These are phyloP conservation scores for Exocentrus adspersus DNA, from an alignment of 2,888 invertebrate species.

Conservation along the genomic window DNA sequence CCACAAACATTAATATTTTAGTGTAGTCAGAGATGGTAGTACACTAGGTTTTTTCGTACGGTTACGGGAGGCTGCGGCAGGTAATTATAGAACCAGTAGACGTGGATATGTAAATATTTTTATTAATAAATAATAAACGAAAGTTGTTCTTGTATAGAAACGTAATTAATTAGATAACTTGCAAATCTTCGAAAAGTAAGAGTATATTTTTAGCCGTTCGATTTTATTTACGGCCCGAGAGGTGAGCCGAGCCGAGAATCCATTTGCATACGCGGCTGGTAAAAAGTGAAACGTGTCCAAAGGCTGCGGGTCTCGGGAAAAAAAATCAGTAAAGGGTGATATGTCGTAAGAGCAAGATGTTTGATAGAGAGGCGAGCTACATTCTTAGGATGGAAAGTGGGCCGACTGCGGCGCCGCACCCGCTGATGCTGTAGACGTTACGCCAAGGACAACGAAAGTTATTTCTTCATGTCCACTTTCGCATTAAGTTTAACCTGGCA, in stretches of 20 bases:
- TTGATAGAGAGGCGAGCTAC: constrained; percentile 43
- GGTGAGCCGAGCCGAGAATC: constrained; percentile 10
- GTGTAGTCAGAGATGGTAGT: too few species aligned
- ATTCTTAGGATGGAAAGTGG: constrained; percentile 44
- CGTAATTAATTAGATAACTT: constrained; percentile 23
- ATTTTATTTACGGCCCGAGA: constrained; percentile 29
- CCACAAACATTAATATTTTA: too few species aligned
- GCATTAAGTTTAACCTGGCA: constrained; percentile 54
- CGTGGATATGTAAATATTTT: constrained; percentile 4
- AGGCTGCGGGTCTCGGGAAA: constrained; percentile 29
- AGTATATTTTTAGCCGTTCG: constrained; percentile 34
- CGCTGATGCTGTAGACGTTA: constrained; percentile 45
- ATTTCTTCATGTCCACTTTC: constrained; percentile 58
- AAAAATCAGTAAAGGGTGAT: constrained; percentile 45
- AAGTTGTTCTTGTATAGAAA: constrained; percentile 30
- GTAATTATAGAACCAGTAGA: too few species aligned
- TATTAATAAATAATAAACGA: constrained; percentile 35
- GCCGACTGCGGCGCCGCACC: constrained; percentile 27
- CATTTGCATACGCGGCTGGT: constrained; percentile 36
- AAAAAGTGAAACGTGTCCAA: constrained; percentile 48
- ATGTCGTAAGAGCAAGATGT: constrained; percentile 47
- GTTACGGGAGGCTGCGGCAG: too few species aligned
- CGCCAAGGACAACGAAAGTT: constrained; percentile 60
- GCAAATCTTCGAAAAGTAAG: constrained; percentile 40
- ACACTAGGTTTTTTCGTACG: too few species aligned